Evolutionary conservation across 2,888 invertebrate species (phyloP).

Genomic region (Coleophora flavipennella): DNA sequence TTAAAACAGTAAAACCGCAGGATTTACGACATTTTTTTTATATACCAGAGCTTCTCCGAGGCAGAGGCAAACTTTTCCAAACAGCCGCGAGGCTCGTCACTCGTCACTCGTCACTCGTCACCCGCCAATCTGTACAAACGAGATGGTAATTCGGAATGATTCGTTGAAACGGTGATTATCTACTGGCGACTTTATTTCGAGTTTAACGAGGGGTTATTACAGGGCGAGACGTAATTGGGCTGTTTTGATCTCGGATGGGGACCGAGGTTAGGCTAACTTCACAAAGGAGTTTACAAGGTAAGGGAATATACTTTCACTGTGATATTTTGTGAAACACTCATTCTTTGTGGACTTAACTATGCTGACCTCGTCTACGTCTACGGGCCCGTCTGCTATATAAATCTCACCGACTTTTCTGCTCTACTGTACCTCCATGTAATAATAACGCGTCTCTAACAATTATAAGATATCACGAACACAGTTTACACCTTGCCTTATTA

Average conservation of each 20-base stretch:
- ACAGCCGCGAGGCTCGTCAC: slow-evolving; percentile 11
- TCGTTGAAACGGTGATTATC: slow-evolving; percentile 44
- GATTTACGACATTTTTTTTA: neutral
- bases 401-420: no score
- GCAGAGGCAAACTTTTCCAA: neutral
- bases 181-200: slow-evolving; percentile 50
- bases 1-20: neutral
- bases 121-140: slow-evolving; percentile 63
- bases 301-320: no score
- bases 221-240: slow-evolving; percentile 61
- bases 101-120: slow-evolving; percentile 53
- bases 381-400: no score
- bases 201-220: slow-evolving; percentile 59
- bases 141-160: slow-evolving; percentile 51
- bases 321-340: no score
- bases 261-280: slow-evolving; percentile 14
- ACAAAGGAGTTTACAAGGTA: neutral
- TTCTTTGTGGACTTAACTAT: no score
- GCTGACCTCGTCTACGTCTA: no score
- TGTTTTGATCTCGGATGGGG: slow-evolving; percentile 51
- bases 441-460: no score
- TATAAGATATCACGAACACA: no score
- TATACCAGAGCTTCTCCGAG: no score
- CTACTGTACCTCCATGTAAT: no score
- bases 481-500: no score